Evolutionary conservation across 2,888 invertebrate species (phyloP).

Genomic region (Noctua fimbriata): DNA sequence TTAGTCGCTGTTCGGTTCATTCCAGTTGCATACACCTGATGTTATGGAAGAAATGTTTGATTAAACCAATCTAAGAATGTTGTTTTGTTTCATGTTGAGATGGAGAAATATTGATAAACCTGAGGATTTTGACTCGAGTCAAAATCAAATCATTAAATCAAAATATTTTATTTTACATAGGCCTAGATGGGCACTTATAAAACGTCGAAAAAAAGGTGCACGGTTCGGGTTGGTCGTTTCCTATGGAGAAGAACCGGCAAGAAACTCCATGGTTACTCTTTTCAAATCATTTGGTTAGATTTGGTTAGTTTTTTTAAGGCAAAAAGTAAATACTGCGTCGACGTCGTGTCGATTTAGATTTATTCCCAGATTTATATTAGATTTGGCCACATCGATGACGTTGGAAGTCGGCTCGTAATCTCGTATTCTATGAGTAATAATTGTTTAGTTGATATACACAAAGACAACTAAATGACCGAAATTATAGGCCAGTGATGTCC

Average conservation of each 20-base stretch:
- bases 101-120: neutral
- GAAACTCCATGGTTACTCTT: too few species aligned
- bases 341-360: neutral
- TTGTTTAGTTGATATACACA: neutral
- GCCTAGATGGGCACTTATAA: too few species aligned
- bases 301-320: neutral
- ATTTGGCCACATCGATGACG: neutral
- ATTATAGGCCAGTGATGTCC: constrained; percentile 5
- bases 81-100: neutral
- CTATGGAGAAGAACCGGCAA: too few species aligned
- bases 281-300: too few species aligned
- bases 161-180: too few species aligned
- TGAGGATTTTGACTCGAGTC: neutral
- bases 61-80: constrained; percentile 10
- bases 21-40: constrained; percentile 57
- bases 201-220: too few species aligned
- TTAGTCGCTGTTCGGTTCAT: constrained; percentile 69
- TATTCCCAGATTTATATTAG: neutral
- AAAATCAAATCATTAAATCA: too few species aligned
- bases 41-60: constrained; percentile 44
- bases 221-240: too few species aligned
- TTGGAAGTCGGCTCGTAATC: neutral
- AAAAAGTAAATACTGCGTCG: neutral
- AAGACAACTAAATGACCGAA: neutral
- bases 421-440: neutral